Evolutionary conservation across 2,113 vertebrate genomes (phyloP), one percentile per base, ranked within the genome.

Genomic region (Triplophysa siluroides): DNA sequence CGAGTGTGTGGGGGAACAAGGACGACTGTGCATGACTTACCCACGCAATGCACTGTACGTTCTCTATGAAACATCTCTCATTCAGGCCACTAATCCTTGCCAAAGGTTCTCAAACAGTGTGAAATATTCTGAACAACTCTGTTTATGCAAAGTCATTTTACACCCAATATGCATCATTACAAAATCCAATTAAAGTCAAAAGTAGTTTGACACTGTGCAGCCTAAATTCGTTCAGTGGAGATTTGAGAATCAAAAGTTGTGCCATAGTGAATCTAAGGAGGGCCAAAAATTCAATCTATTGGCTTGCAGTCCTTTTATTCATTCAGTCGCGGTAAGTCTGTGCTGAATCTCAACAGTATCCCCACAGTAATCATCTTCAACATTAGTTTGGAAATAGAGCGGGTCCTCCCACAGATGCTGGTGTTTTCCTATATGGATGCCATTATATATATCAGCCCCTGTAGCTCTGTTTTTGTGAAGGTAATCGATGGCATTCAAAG

Each of bases 381-480:
- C 79, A 68, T 58, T 81, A 75, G 71, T 75, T 67, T 81, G 79
- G 79, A 81, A 75, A 75, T 76, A 60, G 54, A 60, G 62, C 60
- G 61, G 70, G 61, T 75, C 50, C 62, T 66, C 52, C 19, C 61
- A 45, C 71, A 75, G 79, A 81, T 75, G 71, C 54, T 66, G 26
- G 52, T 65, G 54, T 81, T 67, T 75, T 76, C 71, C 79, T 75
- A 29, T 66, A 47, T 50, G 62, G 62, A 64, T 41, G 33, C 54
- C 63, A 77, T 65, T 66, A 68, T 47, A 60, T 67, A 24, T 33
- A 47, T 29, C 52, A 75, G 63, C 47, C 78, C 54, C 61, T 47
- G 61, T 29, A 73, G 45, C 54, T 45, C 41, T 45, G 62, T 74
- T 75, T 74, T 75, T 43, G 23, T 54, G 72, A 52, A 60, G 23